Evolutionary conservation across 2,797 vertebrate species (phyloP), one percentile per base, ranked within the genome.

Genomic region (Heliangelus exortis): DNA sequence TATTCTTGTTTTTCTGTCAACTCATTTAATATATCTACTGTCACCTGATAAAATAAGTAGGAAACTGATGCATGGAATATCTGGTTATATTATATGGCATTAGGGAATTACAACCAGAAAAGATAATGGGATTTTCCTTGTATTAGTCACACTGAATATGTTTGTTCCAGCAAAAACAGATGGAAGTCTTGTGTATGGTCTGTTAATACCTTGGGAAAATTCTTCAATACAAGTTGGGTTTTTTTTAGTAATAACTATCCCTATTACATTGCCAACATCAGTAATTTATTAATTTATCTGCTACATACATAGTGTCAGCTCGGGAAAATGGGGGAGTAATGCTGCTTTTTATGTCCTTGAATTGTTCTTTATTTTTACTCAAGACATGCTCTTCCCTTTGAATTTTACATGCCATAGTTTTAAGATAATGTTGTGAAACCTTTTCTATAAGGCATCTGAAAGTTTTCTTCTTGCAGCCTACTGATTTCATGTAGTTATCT

Each of bases 121-220:
- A 66, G 89, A 95, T 80, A 93, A 51, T 91, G 68, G 75, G 90
- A 95, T 97, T 96, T 97, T 97, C 96, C 96, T 95, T 92, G 73
- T 95, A 65, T 97, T 96, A 96, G 85, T 97, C 96, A 96, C 16
- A 33, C 19, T 84, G 63, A 91, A 28, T 79, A 33, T 87, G 55
- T 92, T 94, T 94, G 78, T 96, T 97, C 95, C 95, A 96, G 94
- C 91, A 96, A 95, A 91, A 92, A 85, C 93, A 97, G 95, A 96
- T 96, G 95, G 96, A 96, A 96, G 95, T 33, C 73, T 89, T 96
- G 90, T 89, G 53, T 71, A 90, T 84, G 39, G 67, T 83, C 85
- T 95, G 47, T 87, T 93, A 96, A 90, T 95, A 95, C 67, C 85
- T 92, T 91, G 92, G 90, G 94, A 95, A 93, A 93, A 90, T 63